Conservation (phyloP, 2,113 vertebrate genomes). For the Labeo rohita region DNA sequence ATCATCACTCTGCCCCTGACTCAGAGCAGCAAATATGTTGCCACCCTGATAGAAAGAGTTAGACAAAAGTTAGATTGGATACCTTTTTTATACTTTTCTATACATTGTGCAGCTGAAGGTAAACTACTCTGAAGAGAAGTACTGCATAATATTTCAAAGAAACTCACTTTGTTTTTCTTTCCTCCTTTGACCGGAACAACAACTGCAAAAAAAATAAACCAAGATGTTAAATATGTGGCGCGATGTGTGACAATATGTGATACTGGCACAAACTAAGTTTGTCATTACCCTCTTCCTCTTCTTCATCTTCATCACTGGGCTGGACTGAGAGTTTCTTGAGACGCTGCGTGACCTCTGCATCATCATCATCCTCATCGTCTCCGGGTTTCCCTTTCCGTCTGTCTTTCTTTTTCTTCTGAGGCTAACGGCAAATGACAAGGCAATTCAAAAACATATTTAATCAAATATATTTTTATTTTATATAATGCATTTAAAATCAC, state of each 20-base stretch:
- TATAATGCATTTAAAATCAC: not conserved
- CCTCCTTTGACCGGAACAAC: conserved; percentile 63
- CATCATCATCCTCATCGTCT: conserved; percentile 75
- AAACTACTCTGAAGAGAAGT: not conserved
- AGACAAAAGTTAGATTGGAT: not conserved
- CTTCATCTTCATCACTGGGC: conserved; percentile 81
- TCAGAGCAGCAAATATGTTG: conserved; percentile 87
- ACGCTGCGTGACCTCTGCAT: conserved; percentile 78
- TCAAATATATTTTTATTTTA: not conserved
- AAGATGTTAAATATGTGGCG: not conserved
- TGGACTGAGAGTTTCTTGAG: conserved; percentile 85
- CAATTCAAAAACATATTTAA: not conserved
- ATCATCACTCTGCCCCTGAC: conserved; percentile 81
- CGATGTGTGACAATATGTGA: not conserved
- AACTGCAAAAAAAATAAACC: conserved; percentile 60
- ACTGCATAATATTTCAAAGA: not conserved
- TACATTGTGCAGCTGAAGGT: not conserved
- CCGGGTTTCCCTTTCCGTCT: conserved; percentile 79
- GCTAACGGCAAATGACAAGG: conserved; percentile 49
- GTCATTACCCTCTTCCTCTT: conserved; percentile 52
- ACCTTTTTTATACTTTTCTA: not conserved
- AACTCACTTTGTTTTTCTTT: conserved; percentile 74
- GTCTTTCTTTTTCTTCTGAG: conserved; percentile 85
- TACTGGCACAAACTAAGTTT: not conserved
- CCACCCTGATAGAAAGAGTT: conserved; percentile 71